Evolutionary conservation across 2,113 vertebrate genomes (phyloP), one percentile per base, ranked within the genome.

Genomic region (Pipa parva): DNA sequence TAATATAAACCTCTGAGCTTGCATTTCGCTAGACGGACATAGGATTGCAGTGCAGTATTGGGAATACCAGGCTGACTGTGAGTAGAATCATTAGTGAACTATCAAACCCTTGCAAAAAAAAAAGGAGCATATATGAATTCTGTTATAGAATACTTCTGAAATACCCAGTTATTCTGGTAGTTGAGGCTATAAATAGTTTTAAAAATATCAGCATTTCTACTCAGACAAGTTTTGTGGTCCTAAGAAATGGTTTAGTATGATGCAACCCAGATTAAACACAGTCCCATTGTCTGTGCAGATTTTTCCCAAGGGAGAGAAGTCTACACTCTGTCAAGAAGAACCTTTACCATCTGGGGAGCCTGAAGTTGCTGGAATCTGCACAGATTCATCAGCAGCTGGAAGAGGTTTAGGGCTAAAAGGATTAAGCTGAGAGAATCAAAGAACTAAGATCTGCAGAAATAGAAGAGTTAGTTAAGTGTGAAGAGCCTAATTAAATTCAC

Each of bases 401-500:
- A 76, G 77, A 79, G 68, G 65, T 73, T 73, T 61, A 33, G 73
- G 57, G 69, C 71, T 63, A 66, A 50, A 39, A 65, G 60, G 71
- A 77, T 75, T 74, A 42, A 72, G 49, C 61, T 17, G 59, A 72
- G 64, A 61, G 63, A 57, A 61, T 71, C 73, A 33, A 55, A 75
- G 79, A 77, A 73, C 78, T 79, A 74, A 77, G 73, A 80, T 76
- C 57, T 76, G 76, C 78, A 84, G 74, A 80, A 75, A 91, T 84
- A 63, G 13, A 73, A 81, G 88, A 85, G 85, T 87, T 91, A 90
- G 85, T 91, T 89, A 89, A 90, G 86, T 89, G 86, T 92, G 88
- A 92, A 90, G 87, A 89, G 85, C 84, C 86, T 90, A 82, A 92
- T 91, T 91, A 90, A 91, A 89, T 90, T 91, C 85, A 86, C 87